Evolutionary conservation across 2,797 vertebrate species (phyloP), one percentile per base, ranked within the genome.

Genomic region (Meriones psammophilus): DNA sequence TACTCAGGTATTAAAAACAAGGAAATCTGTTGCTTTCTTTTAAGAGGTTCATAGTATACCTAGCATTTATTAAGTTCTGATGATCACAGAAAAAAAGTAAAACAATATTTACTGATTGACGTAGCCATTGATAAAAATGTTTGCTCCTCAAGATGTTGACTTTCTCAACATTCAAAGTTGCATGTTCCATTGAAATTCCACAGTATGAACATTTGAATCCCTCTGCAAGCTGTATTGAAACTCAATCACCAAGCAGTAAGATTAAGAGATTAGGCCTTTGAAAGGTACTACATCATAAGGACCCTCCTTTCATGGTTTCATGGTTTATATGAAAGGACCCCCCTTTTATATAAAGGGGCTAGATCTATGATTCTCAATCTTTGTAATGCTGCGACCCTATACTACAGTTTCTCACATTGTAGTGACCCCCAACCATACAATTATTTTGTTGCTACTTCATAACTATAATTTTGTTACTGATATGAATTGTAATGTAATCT

Each of bases 141-240:
- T 69, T 69, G 1, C 4, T 91, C 71, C 60, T 22, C 5, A 4
- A 8, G 0, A 1, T 64, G 12, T 71, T 64, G 18, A 84, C 39
- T 60, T 79, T 7, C 33, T 89, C 20, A 42, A 10, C 10, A 50
- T 10, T 50, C 50, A 9, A 10, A 50, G 50, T 50, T 50, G 50
- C 50, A 50, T 10, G 10, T 50, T 50, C 39, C n/a, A 20, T 22
- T 8, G 36, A 64, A 73, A 28, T 26, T 33, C 64, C 68, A 15
- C 58, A 7, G 12, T 36, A 3, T n/a, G 42, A 64, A 17, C 8
- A 4, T 60, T 60, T 17, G 39, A 74, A 4, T 66, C 39, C 20
- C 0, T 56, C 46, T n/a, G 4, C 30, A 60, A 60, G 22, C 0
- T 10, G 1, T 58, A 2, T 0, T 28, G 46, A 73, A 36, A 42